Conservation (phyloP, 2,797 vertebrate genomes). For the Lagorchestes hirsutus region DNA sequence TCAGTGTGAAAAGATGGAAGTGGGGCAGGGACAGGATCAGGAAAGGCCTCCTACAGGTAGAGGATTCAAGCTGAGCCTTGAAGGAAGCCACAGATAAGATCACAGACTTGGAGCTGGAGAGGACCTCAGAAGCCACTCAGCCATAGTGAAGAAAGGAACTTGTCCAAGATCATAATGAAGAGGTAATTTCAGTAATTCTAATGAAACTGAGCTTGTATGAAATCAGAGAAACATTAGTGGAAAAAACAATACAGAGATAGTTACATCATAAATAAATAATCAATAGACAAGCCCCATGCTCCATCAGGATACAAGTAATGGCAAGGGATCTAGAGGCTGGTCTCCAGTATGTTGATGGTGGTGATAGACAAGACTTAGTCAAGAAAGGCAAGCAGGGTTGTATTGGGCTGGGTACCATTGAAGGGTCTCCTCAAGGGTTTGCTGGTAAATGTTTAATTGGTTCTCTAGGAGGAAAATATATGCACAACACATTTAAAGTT, state of each 20-base stretch:
- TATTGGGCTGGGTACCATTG: neutral
- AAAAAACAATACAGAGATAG: neutral
- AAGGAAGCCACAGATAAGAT: neutral
- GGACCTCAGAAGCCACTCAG: neutral
- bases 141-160: neutral
- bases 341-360: neutral
- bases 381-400: neutral
- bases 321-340: neutral
- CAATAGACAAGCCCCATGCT: neutral
- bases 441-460: neutral
- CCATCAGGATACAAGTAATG: neutral
- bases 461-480: neutral
- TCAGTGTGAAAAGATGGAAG: neutral
- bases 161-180: neutral
- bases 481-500: neutral
- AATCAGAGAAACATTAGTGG: neutral
- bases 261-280: neutral
- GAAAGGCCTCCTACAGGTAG: neutral
- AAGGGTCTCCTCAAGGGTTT: neutral
- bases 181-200: slow-evolving; percentile 4
- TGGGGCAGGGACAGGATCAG: neutral
- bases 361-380: neutral
- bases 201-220: neutral
- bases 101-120: neutral
- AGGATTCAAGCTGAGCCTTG: neutral